phyloP scores from a whole-genome alignment of 2,113 vertebrate species.

The Siniperca chuatsi region DNA sequence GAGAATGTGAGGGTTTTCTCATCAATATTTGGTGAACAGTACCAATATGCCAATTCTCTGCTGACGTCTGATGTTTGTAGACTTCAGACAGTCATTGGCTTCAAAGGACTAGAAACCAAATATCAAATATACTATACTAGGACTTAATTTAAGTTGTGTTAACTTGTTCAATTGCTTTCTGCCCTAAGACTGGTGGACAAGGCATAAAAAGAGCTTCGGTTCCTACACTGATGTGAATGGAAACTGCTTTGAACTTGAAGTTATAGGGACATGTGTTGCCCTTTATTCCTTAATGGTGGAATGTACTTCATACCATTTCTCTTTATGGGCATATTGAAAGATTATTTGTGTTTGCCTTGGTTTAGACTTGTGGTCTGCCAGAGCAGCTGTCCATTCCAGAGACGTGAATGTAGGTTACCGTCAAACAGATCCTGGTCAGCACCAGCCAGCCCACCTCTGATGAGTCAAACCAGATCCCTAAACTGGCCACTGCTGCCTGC shows the following conservation, averaged over 20 bases:
- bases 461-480: constrained; percentile 70
- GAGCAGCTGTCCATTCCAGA: constrained; percentile 79
- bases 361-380: constrained; percentile 39
- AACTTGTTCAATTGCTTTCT: not conserved
- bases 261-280: not conserved
- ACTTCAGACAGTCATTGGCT: not conserved
- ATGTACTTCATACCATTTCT: constrained; percentile 34
- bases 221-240: not conserved
- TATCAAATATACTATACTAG: not conserved
- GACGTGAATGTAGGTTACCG: constrained; percentile 72
- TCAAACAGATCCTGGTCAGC: constrained; percentile 46
- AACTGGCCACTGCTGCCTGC: not conserved
- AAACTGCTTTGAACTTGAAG: not conserved
- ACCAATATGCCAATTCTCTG: not conserved
- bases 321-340: constrained; percentile 30
- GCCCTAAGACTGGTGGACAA: not conserved
- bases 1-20: not conserved
- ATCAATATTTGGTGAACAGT: not conserved
- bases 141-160: not conserved
- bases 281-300: constrained; percentile 13
- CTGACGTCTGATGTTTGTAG: not conserved
- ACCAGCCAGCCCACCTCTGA: constrained; percentile 31
- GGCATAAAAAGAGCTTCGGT: not conserved
- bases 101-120: not conserved
- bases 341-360: constrained; percentile 30